Base-by-base conservation (phyloP, 2,888 invertebrate species). In the Hydroisotoma schaefferi region DNA sequence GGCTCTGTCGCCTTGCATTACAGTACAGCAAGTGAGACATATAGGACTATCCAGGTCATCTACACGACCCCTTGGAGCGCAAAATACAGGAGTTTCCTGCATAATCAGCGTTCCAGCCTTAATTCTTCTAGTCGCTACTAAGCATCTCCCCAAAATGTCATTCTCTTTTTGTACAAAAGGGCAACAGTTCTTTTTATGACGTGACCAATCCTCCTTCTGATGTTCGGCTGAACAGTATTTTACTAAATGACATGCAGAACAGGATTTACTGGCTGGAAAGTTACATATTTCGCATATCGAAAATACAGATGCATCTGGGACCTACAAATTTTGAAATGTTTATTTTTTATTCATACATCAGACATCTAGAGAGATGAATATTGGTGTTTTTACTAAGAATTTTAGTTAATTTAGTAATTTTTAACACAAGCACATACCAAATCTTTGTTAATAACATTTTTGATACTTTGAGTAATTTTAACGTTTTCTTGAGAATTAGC, bases 21-120 rank as follows among this genome's bases (percentile, higher is more conserved):
- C 18, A 28, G 28, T 28, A 27, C 44, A 55, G 29, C 55, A 55
- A 20, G 44, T 55, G 25, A 55, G 55, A 28, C 55, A 55, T 6
- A 55, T 26, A 2, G 55, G 55, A 22, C 27, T 28, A n/a, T 46
- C 55, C 6, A 23, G 23, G 22, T 20, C 22, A 20, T 55, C 55
- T 8, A 46, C 28, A 18, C 43, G n/a, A 18, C 55, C 55, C 10
- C 55, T 12, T 18, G 55, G 55, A 8, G 46, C 25, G 22, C 18
- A 26, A 2, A 55, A n/a, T 18, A n/a, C 18, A 1, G 55, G 44
- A 18, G 27, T 18, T 23, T 55, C 55, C 20, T 55, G 27, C 6
- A 55, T 25, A 44, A 55, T 23, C 23, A 55, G 27, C 2, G 55
- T 46, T 20, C 44, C 44, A 4, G 44, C 44, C 22, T 55, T 55